These are phyloP conservation scores for Mus spretus DNA, from an alignment of 2,797 vertebrate species.

Conservation along the genomic window DNA sequence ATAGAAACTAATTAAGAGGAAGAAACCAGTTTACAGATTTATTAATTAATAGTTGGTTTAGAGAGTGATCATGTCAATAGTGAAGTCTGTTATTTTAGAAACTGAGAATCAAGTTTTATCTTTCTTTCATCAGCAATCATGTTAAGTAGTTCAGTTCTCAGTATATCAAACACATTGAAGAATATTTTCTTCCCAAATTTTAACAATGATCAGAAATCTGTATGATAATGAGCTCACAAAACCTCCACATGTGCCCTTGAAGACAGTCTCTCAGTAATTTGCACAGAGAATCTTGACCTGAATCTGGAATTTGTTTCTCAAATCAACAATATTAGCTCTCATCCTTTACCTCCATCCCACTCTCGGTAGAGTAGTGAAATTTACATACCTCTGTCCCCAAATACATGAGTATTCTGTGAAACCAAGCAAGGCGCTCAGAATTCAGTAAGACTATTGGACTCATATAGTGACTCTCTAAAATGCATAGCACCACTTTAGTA, in stretches of 20 bases:
- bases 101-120: constrained; percentile 13
- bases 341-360: background rate
- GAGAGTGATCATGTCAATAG: background rate
- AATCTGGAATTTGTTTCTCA: background rate
- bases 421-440: constrained; percentile 31
- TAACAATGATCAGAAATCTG: constrained; percentile 1
- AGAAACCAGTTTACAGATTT: background rate
- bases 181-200: background rate
- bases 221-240: constrained; percentile 55
- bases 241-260: background rate
- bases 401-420: background rate
- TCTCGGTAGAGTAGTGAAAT: background rate
- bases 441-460: background rate
- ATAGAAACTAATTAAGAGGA: constrained; percentile 19
- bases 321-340: background rate
- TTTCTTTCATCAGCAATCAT: constrained; percentile 58
- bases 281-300: background rate
- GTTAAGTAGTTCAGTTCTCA: background rate
- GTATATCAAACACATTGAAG: background rate
- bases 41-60: background rate
- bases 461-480: background rate
- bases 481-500: background rate
- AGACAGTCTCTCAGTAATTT: background rate
- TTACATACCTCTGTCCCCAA: background rate
- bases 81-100: constrained; percentile 10